phyloP scores from a whole-genome alignment of 1,140 invertebrate species.

The Micrasema minimum region DNA sequence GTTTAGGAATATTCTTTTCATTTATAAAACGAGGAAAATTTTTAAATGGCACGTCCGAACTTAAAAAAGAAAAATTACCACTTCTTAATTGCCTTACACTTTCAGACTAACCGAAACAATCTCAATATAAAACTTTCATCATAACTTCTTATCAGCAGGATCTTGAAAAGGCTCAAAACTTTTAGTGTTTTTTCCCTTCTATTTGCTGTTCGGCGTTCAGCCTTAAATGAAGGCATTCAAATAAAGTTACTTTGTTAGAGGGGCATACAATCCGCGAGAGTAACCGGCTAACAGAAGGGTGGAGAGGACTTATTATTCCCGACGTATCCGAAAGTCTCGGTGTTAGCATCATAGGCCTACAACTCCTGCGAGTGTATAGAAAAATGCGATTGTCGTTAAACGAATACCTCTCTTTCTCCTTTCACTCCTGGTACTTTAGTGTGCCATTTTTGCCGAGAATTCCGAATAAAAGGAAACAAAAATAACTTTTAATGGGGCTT shows the following conservation, averaged over 20 bases:
- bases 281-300: constrained; percentile 33
- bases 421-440: constrained; percentile 30
- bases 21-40: too few species aligned
- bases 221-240: constrained; percentile 51
- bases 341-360: constrained; percentile 40
- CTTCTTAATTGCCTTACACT: constrained; percentile 32
- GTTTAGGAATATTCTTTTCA: too few species aligned
- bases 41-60: constrained; percentile 1
- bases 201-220: constrained; percentile 37
- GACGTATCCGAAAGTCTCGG: constrained; percentile 33
- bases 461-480: constrained; percentile 28
- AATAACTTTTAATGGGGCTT: constrained; percentile 34
- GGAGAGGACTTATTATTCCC: constrained; percentile 41
- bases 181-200: constrained; percentile 35
- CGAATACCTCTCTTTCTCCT: constrained; percentile 25
- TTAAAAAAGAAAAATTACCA: constrained; percentile 23
- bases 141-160: constrained; percentile 39
- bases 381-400: constrained; percentile 41
- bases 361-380: constrained; percentile 32
- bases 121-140: constrained; percentile 37
- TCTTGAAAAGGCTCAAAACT: constrained; percentile 36
- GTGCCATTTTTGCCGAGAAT: background rate
- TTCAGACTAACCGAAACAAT: constrained; percentile 24
- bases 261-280: constrained; percentile 44
- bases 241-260: constrained; percentile 50